Conservation (phyloP, 2,797 vertebrate genomes). For the Pangasius larnaudii region DNA sequence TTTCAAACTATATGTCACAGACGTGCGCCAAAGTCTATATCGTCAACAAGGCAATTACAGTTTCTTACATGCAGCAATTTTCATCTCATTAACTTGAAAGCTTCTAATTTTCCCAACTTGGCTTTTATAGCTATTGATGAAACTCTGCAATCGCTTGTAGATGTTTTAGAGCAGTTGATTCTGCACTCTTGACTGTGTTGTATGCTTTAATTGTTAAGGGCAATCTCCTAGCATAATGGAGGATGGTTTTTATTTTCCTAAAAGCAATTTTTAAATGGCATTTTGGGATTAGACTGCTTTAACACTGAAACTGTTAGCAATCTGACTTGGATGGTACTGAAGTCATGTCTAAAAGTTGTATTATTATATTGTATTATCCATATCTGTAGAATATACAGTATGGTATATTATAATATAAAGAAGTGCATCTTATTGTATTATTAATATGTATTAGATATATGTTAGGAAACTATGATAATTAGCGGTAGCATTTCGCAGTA, state of each 20-base stretch:
- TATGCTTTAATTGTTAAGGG: slow-evolving; percentile 18
- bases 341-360: not conserved
- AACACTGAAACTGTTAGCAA: not conserved
- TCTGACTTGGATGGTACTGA: not conserved
- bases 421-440: not conserved
- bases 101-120: slow-evolving; percentile 53
- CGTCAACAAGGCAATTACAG: slow-evolving; percentile 48
- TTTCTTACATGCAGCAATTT: slow-evolving; percentile 59
- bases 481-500: not conserved
- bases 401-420: not conserved
- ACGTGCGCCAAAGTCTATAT: slow-evolving; percentile 25
- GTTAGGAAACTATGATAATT: slow-evolving; percentile 5
- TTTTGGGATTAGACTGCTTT: not conserved
- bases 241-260: not conserved
- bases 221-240: not conserved
- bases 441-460: not conserved
- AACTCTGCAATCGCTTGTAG: slow-evolving; percentile 37
- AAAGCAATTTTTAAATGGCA: not conserved
- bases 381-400: not conserved
- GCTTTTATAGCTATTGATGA: slow-evolving; percentile 55
- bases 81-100: slow-evolving; percentile 68
- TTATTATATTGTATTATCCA: not conserved
- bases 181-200: slow-evolving; percentile 5
- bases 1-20: slow-evolving; percentile 48
- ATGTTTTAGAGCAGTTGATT: slow-evolving; percentile 39